A percentile compares a stretch with the other conserved stretches of the same genome.
Conservation (phyloP, 2,113 vertebrate species). For the Colaptes auratus region DNA sequence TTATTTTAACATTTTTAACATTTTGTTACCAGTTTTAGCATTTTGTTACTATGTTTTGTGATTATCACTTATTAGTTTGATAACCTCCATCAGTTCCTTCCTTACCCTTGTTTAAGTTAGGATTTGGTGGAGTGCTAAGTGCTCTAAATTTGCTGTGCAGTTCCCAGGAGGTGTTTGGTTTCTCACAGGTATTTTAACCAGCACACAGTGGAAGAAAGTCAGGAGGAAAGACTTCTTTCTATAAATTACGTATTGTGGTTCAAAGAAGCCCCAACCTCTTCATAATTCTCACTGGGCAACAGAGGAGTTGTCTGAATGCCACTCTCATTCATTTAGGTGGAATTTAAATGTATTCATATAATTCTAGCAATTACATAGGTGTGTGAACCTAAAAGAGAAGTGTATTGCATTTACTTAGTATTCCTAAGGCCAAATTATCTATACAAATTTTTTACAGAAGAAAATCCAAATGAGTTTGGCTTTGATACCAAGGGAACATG, state of each 20-base stretch:
- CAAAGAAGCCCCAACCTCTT: neutral
- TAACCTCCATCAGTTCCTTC: constrained; percentile 8
- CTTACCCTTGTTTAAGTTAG: constrained; percentile 21
- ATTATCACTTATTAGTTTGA: neutral
- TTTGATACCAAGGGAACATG: neutral
- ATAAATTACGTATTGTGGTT: neutral
- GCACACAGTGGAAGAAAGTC: neutral
- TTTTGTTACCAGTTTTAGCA: neutral
- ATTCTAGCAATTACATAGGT: constrained; percentile 1
- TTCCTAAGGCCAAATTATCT: constrained; percentile 14
- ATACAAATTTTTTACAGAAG: neutral
- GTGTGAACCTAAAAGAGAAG: constrained; percentile 11
- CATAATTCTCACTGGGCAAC: neutral
- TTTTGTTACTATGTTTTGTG: neutral
- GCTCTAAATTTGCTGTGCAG: constrained; percentile 51
- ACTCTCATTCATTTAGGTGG: neutral
- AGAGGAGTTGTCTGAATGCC: constrained; percentile 8
- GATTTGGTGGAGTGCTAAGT: constrained; percentile 17
- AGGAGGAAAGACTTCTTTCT: constrained; percentile 5
- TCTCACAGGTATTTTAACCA: constrained; percentile 50
- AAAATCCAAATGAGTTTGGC: neutral
- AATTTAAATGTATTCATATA: neutral
- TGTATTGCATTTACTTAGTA: neutral
- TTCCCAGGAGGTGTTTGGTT: constrained; percentile 29
- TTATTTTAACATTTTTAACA: too few species aligned